Conservation (phyloP, 23 tunicate genomes). For the Phallusia fumigata region DNA sequence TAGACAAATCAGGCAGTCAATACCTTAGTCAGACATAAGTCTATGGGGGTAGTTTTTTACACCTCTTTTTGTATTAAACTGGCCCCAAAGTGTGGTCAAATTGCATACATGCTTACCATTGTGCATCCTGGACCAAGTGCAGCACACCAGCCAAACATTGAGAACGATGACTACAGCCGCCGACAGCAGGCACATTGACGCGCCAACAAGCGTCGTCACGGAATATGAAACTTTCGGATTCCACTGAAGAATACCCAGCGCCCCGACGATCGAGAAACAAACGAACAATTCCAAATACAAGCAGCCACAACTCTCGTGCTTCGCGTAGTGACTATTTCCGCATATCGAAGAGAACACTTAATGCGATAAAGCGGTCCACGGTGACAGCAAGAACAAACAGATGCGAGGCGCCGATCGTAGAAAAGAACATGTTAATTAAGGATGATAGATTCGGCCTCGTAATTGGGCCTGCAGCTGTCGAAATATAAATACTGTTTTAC, state of each 20-base stretch:
- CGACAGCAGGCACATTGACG: constrained; percentile 29
- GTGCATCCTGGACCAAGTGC: constrained; percentile 35
- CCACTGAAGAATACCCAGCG: constrained; percentile 12
- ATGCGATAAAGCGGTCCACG: constrained; percentile 75
- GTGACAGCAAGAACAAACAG: constrained; percentile 69
- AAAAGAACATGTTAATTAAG: constrained; percentile 28
- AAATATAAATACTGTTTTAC: background rate
- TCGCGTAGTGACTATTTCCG: constrained; percentile 38
- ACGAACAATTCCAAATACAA: constrained; percentile 47
- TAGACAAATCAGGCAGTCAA: too few species aligned
- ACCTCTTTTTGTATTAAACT: too few species aligned
- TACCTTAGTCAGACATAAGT: too few species aligned
- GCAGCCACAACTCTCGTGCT: constrained; percentile 30
- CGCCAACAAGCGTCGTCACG: constrained; percentile 20
- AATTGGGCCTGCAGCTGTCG: constrained; percentile 47
- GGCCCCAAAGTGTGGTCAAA: too few species aligned
- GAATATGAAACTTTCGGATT: constrained; percentile 21
- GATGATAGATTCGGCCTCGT: constrained; percentile 22
- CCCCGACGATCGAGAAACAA: constrained; percentile 25
- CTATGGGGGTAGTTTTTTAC: too few species aligned
- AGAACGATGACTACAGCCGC: constrained; percentile 51
- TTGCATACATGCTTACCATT: constrained; percentile 57
- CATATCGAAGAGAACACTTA: constrained; percentile 54
- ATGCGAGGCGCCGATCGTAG: constrained; percentile 50
- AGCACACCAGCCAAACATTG: constrained; percentile 45